Evolutionary conservation across 2,888 invertebrate species (phyloP), one percentile per base, ranked within the genome.

Genomic region (Gerris lacustris): DNA sequence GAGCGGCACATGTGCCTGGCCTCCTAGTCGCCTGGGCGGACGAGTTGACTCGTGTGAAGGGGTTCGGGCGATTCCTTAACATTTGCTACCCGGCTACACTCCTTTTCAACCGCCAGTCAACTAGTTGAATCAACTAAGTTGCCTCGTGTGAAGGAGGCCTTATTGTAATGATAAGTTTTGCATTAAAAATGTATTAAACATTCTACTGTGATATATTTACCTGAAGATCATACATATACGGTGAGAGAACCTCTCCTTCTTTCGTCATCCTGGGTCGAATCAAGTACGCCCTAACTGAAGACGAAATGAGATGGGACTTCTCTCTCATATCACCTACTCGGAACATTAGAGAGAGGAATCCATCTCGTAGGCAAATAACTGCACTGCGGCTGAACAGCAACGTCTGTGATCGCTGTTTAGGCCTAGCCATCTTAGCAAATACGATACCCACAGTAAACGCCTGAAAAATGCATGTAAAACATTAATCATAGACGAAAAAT

Each of bases 371-470:
- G 77, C 92, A 92, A 70, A 97, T 87, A 4, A 95, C 91, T 0
- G 94, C 92, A 78, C 92, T 87, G 77, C 90, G 89, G 71, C 95
- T 95, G 80, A 97, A 98, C 72, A 97, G 84, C 69, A 98, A 84
- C 0, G 97, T 98, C 81, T 96, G 94, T 0, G 95, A 92, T 72
- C 97, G 85, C 75, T 94, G 91, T 81, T 96, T 96, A 0, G 97
- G 96, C 63, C 97, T 85, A 0, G 96, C 94, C 83, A 98, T 87
- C 82, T 98, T 98, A 0, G 96, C 95, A 80, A 98, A 97, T 0
- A 96, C 87, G 69, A 92, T 90, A n/a, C 92, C 92, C 0, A 90
- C 86, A 87, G 88, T 87, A 77, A 88, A 87, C 2, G 87, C 89
- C 83, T 77, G 71, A 6, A 72, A 72, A 47, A 63, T 31, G 31